Conservation (phyloP, 2,113 vertebrate genomes). For the Thoracochromis brauschi region DNA sequence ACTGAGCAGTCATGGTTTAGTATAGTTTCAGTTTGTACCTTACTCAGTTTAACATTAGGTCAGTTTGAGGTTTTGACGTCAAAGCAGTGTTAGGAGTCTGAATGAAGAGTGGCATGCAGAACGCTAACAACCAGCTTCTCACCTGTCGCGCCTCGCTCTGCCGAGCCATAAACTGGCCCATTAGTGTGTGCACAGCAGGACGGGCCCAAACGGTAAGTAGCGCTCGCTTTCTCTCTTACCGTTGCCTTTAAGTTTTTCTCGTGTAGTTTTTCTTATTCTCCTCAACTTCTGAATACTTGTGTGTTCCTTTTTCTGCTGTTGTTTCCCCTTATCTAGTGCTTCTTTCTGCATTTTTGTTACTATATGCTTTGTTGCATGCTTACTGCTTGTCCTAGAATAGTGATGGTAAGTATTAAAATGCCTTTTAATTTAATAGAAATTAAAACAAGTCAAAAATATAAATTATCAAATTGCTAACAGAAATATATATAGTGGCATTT, state of each 20-base stretch:
- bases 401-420: constrained; percentile 9
- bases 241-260: constrained; percentile 24
- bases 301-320: background rate
- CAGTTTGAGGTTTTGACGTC: background rate
- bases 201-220: constrained; percentile 84
- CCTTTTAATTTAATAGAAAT: background rate
- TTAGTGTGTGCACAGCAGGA: constrained; percentile 79
- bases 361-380: constrained; percentile 62
- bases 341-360: background rate
- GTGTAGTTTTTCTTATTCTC: background rate
- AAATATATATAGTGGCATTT: background rate
- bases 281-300: background rate
- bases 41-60: rapidly evolving
- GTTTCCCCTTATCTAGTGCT: background rate
- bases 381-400: constrained; percentile 45
- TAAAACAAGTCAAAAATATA: background rate
- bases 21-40: background rate
- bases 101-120: constrained; percentile 83
- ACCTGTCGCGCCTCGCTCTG: constrained; percentile 85
- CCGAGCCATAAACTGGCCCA: constrained; percentile 76
- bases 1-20: rapidly evolving
- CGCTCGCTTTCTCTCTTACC: constrained; percentile 70
- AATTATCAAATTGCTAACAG: rapidly evolving
- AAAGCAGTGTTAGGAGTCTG: constrained; percentile 31
- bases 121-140: constrained; percentile 93